phyloP scores from a whole-genome alignment of 2,888 invertebrate species.

The Periphyllus acericola region DNA sequence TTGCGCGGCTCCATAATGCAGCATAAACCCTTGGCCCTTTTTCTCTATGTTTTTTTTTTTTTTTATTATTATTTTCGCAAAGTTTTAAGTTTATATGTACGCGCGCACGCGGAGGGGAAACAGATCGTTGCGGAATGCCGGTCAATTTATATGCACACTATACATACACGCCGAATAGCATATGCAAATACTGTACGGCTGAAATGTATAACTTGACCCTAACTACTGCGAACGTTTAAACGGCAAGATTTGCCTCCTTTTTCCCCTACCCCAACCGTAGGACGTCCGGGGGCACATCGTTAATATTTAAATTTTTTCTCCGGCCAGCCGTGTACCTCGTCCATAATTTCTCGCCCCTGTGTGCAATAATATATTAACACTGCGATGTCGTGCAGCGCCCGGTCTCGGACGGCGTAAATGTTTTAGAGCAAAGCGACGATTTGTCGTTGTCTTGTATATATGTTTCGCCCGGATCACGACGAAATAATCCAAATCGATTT shows the following conservation, averaged over 20 bases:
- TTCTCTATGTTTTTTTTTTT: not conserved
- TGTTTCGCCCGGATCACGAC: not conserved
- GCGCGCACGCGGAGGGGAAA: not conserved
- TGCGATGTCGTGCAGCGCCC: too few species aligned
- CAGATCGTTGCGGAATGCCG: slow-evolving; percentile 43
- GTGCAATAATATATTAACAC: too few species aligned
- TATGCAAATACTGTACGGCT: slow-evolving; percentile 27
- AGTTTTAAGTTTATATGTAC: slow-evolving; percentile 38
- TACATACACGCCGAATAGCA: not conserved
- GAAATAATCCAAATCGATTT: not conserved
- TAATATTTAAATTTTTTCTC: slow-evolving; percentile 11
- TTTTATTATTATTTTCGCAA: slow-evolving; percentile 15
- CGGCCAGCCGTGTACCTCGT: not conserved
- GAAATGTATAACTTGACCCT: slow-evolving; percentile 27
- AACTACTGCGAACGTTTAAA: not conserved
- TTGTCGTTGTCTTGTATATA: not conserved
- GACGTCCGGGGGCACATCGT: not conserved
- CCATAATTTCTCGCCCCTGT: too few species aligned
- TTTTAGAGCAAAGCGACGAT: not conserved
- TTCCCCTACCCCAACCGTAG: not conserved
- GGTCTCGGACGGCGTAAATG: not conserved
- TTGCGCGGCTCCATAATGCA: slow-evolving; percentile 48
- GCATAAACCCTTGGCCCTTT: slow-evolving; percentile 40
- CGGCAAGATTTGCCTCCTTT: not conserved
- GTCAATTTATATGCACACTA: not conserved